Conservation (phyloP, 2,113 vertebrate genomes). For the Nycticorax nycticorax region DNA sequence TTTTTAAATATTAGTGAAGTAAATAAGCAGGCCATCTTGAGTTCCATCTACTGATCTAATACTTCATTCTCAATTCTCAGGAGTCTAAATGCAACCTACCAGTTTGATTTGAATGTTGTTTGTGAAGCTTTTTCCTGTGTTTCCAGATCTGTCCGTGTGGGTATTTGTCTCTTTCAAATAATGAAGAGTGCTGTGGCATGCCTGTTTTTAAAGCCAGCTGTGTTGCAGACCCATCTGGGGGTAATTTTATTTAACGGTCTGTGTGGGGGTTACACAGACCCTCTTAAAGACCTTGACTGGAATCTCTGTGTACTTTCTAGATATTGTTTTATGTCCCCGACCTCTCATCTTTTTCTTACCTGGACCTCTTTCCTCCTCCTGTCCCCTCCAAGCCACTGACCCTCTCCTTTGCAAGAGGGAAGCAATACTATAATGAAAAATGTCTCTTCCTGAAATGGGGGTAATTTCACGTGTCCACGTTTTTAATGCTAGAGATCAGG, state of each 20-base stretch:
- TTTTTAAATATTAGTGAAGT: background rate
- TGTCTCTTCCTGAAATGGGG: background rate
- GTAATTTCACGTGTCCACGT: background rate
- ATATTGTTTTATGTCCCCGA: constrained; percentile 4
- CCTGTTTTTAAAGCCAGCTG: constrained; percentile 4
- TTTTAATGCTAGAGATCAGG: background rate
- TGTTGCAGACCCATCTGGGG: constrained; percentile 23
- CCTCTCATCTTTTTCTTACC: background rate
- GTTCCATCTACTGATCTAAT: background rate
- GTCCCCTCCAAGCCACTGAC: background rate
- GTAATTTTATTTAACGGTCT: background rate
- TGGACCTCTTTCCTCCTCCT: background rate
- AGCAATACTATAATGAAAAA: background rate
- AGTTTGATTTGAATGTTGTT: background rate
- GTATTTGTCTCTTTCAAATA: constrained; percentile 1
- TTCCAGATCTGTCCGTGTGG: background rate
- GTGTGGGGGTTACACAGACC: background rate
- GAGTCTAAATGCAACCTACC: background rate
- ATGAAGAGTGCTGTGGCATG: background rate
- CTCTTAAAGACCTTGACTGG: background rate
- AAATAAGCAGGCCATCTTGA: background rate
- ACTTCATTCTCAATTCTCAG: background rate
- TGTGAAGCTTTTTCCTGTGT: background rate
- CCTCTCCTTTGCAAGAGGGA: background rate
- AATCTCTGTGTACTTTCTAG: background rate